A percentile compares a stretch with the other conserved stretches of the same genome.
Conservation (phyloP, 2,113 vertebrate species). For the Corythoichthys intestinalis region DNA sequence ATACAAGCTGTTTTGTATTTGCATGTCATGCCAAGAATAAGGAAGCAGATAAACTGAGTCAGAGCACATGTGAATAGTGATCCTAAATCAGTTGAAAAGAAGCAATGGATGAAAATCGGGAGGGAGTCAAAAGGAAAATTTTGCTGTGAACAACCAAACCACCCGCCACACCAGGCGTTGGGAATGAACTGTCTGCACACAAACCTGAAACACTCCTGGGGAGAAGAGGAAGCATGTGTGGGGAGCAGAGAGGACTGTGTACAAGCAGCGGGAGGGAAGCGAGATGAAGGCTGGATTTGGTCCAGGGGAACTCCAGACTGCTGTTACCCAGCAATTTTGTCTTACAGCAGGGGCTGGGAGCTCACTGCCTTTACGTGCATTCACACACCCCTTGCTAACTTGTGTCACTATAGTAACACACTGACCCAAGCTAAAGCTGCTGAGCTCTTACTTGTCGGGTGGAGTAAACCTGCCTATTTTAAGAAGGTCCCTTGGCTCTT, state of each 20-base stretch:
- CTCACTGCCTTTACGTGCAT: slow-evolving; percentile 16
- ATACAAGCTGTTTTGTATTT: slow-evolving; percentile 32
- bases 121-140: slow-evolving; percentile 28
- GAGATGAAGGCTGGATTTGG: slow-evolving; percentile 63
- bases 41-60: slow-evolving; percentile 56
- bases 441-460: slow-evolving; percentile 40
- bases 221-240: slow-evolving; percentile 47
- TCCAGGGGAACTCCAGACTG: slow-evolving; percentile 78
- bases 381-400: slow-evolving; percentile 14
- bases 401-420: slow-evolving; percentile 68
- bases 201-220: slow-evolving; percentile 24
- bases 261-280: slow-evolving; percentile 52
- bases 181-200: slow-evolving; percentile 22
- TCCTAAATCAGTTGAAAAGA: slow-evolving; percentile 37
- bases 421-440: slow-evolving; percentile 57
- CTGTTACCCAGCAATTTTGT: slow-evolving; percentile 66
- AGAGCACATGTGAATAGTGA: slow-evolving; percentile 38
- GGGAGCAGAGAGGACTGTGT: slow-evolving; percentile 43
- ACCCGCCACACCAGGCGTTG: slow-evolving; percentile 27
- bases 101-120: slow-evolving; percentile 29
- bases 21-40: slow-evolving; percentile 42
- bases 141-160: slow-evolving; percentile 43
- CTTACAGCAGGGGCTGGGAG: slow-evolving; percentile 48
- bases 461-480: slow-evolving; percentile 67
- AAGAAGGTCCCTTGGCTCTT: slow-evolving; percentile 53